Base-by-base conservation (phyloP, 2,797 vertebrate species). In the Benthosema pterotum region DNA sequence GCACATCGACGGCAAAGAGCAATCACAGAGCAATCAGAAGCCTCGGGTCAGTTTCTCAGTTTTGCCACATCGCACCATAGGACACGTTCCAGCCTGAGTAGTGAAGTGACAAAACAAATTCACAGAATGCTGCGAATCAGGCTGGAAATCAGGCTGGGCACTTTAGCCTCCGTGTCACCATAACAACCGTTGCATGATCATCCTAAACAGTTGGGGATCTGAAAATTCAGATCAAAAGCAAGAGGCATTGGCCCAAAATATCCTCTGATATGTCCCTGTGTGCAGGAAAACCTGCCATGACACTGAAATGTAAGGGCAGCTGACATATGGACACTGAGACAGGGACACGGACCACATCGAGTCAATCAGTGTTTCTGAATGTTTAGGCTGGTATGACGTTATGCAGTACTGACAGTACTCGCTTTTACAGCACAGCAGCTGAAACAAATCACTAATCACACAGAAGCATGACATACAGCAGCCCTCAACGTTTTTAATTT, bases 111-210 rank as follows among this genome's bases (percentile, higher is more conserved):
- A n/a, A n/a, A n/a, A 4, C 4, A 4, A 22, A 22, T 22, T 22
- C 19, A 22, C 19, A 4, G 19, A 22, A 22, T 4, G 19, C 19
- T n/a, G n/a, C n/a, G n/a, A n/a, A n/a, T n/a, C n/a, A n/a, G n/a
- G n/a, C 2, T 4, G 19, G 19, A 22, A 22, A 22, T 22, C 19
- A 22, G 19, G 19, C 19, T 22, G 4, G 19, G 19, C 19, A 57
- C 52, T 66, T 80, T 75, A 67, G 82, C 73, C 68, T 71, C 17
- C 48, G 50, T 0, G 50, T 87, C 69, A 52, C 83, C 79, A 85
- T 81, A 71, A 77, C 78, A 84, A 86, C 81, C 55, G 68, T 14
- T 42, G 54, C 63, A 6, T n/a, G n/a, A n/a, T 67, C 58, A 73
- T 67, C 12, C 25, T 25, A 74, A 42, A 18, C 52, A 69, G 19